Percentiles rank a stretch among this genome's conserved stretches.
Evolutionary conservation across 2,888 invertebrate species (phyloP).

Genomic region (Stomorhina lunata): DNA sequence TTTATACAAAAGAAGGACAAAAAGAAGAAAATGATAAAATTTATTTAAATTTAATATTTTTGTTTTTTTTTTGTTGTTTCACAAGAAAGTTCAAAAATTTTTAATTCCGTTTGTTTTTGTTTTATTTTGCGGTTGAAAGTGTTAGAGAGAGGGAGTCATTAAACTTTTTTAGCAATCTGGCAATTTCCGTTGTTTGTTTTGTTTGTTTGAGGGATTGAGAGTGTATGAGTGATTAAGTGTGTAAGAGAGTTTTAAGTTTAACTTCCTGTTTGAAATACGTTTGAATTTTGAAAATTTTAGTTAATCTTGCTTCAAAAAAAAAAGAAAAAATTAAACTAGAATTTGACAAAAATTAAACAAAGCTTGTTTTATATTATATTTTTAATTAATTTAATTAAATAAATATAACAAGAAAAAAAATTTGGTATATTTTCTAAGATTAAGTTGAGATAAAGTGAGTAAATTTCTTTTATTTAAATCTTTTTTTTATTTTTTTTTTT

Average conservation of each 20-base stretch:
- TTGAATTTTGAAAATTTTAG: not conserved
- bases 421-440: constrained; percentile 22
- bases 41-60: not conserved
- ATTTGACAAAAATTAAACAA: too few relatives aligned
- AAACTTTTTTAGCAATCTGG: constrained; percentile 50
- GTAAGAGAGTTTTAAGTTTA: constrained; percentile 26
- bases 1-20: constrained; percentile 21
- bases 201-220: not conserved
- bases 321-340: too few relatives aligned
- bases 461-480: constrained; percentile 25
- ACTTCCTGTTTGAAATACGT: constrained; percentile 53
- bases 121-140: too few relatives aligned
- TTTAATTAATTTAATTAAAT: not conserved
- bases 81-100: too few relatives aligned
- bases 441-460: constrained; percentile 13
- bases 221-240: not conserved
- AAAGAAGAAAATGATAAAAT: not conserved
- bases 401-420: too few relatives aligned
- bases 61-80: too few relatives aligned
- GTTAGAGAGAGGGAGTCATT: constrained; percentile 41
- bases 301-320: too few relatives aligned
- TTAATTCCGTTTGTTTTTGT: too few relatives aligned
- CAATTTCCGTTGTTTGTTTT: constrained; percentile 39
- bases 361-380: constrained; percentile 4
- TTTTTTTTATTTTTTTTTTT: not conserved